Base-by-base conservation (phyloP, 2,113 vertebrate species). In the Gallinago undulata region DNA sequence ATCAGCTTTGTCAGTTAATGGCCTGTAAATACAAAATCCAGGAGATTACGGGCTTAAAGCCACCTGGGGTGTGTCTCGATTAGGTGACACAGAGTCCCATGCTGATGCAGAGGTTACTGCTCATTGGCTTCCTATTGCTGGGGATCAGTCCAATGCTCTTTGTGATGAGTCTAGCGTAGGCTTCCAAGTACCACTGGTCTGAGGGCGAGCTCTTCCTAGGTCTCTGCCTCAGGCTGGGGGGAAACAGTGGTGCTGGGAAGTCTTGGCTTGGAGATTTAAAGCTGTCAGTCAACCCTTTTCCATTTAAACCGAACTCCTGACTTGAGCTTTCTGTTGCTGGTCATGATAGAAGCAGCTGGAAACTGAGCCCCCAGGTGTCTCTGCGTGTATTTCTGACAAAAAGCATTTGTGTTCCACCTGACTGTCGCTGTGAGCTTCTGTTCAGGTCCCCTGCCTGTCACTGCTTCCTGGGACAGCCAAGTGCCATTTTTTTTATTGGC, bases 401-500 rank as follows among this genome's bases (percentile, higher is more conserved):
- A 50, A 14, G 7, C 15, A 1, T 30, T 70, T 1, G 2, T 80
- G 57, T 78, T 67, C 47, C 10, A n/a, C 13, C 14, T 7, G 19
- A 2, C 28, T 45, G 9, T 11, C 45, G 50, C 57, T 51, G 3
- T 39, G 43, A 3, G 5, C 15, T 37, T 18, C 43, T 43, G 31
- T 23, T 47, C 37, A 14, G 1, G 23, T 17, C 1, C 0, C 43
- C 45, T 7, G 4, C 11, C 19, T 24, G 10, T 41, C 35, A 13
- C 1, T 0, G 37, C 31, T 53, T 35, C 72, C 55, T 15, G 5
- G 19, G 56, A 35, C 37, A 41, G 37, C 76, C 4, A 2, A 24
- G 67, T 0, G 0, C 57, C 0, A 0, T 33, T 64, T 31, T 39
- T 57, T 50, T 37, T 19, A 4, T 39, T 63, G 45, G 5, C 63